phyloP scores from a whole-genome alignment of 2,888 invertebrate species.

The Sminthurides aquaticus region DNA sequence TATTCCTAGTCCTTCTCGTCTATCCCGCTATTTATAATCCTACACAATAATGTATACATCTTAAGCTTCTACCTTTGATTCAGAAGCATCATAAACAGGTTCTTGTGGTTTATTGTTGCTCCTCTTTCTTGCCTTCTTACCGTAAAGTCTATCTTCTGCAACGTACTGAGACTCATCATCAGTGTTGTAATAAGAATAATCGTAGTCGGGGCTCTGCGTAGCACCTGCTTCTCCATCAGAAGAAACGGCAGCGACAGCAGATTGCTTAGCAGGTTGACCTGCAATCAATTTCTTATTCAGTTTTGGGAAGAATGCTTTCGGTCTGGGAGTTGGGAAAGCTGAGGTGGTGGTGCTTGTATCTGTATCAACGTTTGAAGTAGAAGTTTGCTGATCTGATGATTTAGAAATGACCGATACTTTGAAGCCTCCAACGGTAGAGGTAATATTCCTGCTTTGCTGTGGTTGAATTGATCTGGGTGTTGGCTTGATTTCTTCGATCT shows the following conservation, averaged over 20 bases:
- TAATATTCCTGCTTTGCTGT: slow-evolving; percentile 4
- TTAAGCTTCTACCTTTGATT: background rate
- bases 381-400: slow-evolving; percentile 16
- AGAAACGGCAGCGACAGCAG: background rate
- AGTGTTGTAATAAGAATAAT: slow-evolving; percentile 41
- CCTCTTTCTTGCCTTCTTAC: slow-evolving; percentile 28
- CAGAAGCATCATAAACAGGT: background rate
- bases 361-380: background rate
- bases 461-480: background rate
- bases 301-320: slow-evolving; percentile 16
- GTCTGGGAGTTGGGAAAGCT: background rate
- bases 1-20: background rate
- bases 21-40: background rate
- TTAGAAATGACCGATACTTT: slow-evolving; percentile 20
- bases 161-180: slow-evolving; percentile 33
- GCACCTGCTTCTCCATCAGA: slow-evolving; percentile 3
- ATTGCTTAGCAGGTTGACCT: slow-evolving; percentile 9
- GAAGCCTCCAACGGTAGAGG: slow-evolving; percentile 16
- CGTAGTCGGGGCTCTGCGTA: slow-evolving; percentile 40
- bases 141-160: slow-evolving; percentile 25
- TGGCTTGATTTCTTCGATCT: slow-evolving; percentile 13
- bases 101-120: background rate
- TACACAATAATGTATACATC: background rate
- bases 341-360: background rate
- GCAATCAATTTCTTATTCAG: slow-evolving; percentile 15